Evolutionary conservation across 2,797 vertebrate species (phyloP).

Genomic region (Trichosurus vulpecula): DNA sequence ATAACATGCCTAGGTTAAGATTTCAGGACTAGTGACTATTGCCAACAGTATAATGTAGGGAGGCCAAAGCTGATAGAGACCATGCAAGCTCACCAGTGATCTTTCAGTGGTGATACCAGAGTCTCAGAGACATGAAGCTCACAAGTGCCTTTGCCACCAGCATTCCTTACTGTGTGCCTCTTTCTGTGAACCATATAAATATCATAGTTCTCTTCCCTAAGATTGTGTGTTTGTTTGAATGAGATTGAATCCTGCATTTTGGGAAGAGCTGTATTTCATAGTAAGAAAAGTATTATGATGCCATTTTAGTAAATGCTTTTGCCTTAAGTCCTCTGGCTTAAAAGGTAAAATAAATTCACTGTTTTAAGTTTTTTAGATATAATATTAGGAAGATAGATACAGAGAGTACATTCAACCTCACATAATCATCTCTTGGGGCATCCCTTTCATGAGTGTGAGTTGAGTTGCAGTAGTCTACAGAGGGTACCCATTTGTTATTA

Average conservation of each 20-base stretch:
- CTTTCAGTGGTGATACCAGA: background rate
- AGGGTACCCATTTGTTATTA: background rate
- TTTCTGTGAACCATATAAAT: background rate
- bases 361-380: background rate
- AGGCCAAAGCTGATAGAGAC: background rate
- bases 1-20: background rate
- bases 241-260: background rate
- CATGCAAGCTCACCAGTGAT: background rate
- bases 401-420: background rate
- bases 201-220: background rate
- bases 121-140: background rate
- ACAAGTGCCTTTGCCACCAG: background rate
- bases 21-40: background rate
- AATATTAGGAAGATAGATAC: background rate
- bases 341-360: background rate
- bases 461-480: background rate
- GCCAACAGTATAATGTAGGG: background rate
- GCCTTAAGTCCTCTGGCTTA: background rate
- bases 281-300: background rate
- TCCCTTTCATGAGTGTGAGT: background rate
- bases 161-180: background rate
- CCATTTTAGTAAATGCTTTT: background rate
- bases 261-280: background rate
- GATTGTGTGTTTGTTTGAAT: background rate
- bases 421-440: background rate